phyloP scores from a whole-genome alignment of 2,797 vertebrate genomes.

The Neoniphon sammara region DNA sequence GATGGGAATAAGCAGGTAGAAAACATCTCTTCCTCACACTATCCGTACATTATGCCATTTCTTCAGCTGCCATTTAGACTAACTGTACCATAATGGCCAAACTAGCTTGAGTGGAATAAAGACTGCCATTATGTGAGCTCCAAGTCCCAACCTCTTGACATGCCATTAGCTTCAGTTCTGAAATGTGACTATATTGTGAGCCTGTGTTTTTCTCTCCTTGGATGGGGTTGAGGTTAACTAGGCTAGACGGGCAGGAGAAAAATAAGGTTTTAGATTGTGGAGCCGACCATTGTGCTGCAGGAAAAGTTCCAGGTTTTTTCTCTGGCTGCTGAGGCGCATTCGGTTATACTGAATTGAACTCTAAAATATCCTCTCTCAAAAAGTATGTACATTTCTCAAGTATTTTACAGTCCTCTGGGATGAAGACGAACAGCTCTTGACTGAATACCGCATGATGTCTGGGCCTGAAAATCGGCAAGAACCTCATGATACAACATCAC shows the following conservation, averaged over 20 bases:
- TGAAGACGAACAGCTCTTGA: too few relatives aligned
- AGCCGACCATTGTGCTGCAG: neutral
- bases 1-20: conserved; percentile 33
- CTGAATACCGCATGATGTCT: too few relatives aligned
- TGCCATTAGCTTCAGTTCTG: conserved; percentile 44
- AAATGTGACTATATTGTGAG: conserved; percentile 27
- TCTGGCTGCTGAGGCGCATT: too few relatives aligned
- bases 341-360: too few relatives aligned
- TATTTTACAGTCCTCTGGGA: too few relatives aligned
- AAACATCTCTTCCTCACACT: conserved; percentile 22
- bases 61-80: conserved; percentile 49
- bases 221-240: conserved; percentile 40
- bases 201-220: conserved; percentile 13
- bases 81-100: conserved; percentile 52
- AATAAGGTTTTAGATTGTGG: neutral
- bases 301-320: neutral
- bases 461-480: too few relatives aligned
- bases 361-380: too few relatives aligned
- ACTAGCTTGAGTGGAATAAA: conserved; percentile 59
- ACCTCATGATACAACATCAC: too few relatives aligned
- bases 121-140: conserved; percentile 54
- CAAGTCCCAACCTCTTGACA: conserved; percentile 57
- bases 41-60: conserved; percentile 30
- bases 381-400: too few relatives aligned
- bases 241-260: conserved; percentile 20